Evolutionary conservation across 2,797 vertebrate species (phyloP).

Genomic region (Mus spretus): DNA sequence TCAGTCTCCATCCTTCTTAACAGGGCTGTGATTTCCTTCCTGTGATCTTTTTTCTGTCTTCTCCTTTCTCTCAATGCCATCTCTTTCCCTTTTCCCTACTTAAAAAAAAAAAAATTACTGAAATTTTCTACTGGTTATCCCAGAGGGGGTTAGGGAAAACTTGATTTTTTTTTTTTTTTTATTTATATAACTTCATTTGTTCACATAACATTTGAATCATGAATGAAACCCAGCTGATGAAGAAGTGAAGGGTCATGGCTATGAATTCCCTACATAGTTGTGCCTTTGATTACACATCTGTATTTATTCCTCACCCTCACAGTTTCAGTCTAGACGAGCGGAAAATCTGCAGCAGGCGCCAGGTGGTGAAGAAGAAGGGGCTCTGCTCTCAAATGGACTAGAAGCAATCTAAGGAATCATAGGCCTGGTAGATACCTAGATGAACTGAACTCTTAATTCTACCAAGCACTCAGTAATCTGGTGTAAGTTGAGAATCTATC

Average conservation of each 20-base stretch:
- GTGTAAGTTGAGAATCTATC: background rate
- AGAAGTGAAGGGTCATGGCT: background rate
- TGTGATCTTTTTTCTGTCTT: background rate
- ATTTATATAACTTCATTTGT: conserved; percentile 1
- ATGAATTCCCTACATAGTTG: background rate
- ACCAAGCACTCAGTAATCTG: background rate
- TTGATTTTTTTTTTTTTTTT: background rate
- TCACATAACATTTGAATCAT: background rate
- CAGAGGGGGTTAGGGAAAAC: background rate
- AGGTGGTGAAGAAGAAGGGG: background rate
- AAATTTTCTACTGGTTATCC: background rate
- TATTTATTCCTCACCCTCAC: background rate
- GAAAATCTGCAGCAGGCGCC: background rate
- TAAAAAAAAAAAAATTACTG: background rate
- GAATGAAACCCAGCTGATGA: conserved; percentile 31
- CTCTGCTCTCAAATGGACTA: background rate
- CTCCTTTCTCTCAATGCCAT: background rate
- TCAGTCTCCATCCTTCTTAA: background rate
- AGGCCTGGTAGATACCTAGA: background rate
- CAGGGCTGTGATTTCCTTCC: background rate
- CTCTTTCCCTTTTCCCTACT: background rate
- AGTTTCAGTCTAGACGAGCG: background rate
- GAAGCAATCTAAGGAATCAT: background rate
- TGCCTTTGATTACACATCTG: background rate
- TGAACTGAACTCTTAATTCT: background rate